phyloP scores from a whole-genome alignment of 2,113 vertebrate species.

The Dasypus novemcinctus region DNA sequence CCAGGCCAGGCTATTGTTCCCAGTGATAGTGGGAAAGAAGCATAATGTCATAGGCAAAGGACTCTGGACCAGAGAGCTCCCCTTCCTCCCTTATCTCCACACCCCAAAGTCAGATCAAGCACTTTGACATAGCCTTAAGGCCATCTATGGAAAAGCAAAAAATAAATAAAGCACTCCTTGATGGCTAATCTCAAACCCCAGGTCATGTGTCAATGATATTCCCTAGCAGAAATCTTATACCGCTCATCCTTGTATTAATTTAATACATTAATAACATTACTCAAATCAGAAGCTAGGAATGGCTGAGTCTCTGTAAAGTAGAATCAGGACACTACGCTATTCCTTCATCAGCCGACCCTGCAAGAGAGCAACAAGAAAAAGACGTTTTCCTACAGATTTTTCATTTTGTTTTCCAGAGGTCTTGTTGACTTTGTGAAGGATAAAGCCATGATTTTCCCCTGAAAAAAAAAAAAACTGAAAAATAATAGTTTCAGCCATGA shows the following conservation, averaged over 20 bases:
- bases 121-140: not conserved
- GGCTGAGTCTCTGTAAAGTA: not conserved
- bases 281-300: not conserved
- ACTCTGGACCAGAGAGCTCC: not conserved
- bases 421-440: not conserved
- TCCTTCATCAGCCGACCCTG: not conserved
- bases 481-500: not conserved
- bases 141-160: not conserved
- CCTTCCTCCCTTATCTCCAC: not conserved
- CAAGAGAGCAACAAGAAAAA: not conserved
- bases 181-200: slow-evolving; percentile 21
- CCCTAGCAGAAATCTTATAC: not conserved
- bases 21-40: not conserved
- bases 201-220: not conserved
- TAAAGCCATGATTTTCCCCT: not conserved
- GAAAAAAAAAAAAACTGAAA: not conserved
- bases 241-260: not conserved
- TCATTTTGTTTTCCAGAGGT: slow-evolving; percentile 2
- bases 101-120: not conserved
- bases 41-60: not conserved
- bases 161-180: not conserved
- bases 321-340: not conserved
- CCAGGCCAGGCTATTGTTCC: not conserved
- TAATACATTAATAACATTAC: not conserved
- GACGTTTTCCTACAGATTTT: not conserved